Evolutionary conservation across 1,140 invertebrate species (phyloP).

Genomic region (Eurosta solidaginis): DNA sequence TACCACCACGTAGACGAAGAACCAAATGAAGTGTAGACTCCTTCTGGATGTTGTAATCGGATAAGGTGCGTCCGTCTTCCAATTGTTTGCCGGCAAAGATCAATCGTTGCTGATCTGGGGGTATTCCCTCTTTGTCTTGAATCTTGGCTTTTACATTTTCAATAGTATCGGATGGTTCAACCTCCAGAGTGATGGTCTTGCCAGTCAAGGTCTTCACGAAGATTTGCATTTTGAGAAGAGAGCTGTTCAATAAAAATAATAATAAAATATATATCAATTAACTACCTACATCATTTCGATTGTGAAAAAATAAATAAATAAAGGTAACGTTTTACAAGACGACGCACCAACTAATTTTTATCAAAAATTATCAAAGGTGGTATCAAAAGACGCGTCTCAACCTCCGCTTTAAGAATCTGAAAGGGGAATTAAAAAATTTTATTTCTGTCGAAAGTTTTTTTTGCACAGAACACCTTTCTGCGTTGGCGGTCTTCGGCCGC

Average conservation of each 20-base stretch:
- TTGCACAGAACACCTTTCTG: no score
- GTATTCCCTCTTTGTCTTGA: constrained; percentile 85
- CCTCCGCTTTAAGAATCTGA: no score
- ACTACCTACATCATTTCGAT: no score
- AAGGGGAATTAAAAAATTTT: no score
- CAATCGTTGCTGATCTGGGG: constrained; percentile 82
- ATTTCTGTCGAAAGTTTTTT: no score
- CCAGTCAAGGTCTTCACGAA: constrained; percentile 90
- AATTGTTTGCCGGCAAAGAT: constrained; percentile 91
- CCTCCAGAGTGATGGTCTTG: constrained; percentile 90
- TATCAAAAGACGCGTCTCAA: no score
- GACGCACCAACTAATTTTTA: no score
- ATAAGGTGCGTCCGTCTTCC: constrained; percentile 86
- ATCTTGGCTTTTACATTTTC: constrained; percentile 92
- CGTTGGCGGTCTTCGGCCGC: no score
- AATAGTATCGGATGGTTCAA: constrained; percentile 86
- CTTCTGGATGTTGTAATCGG: constrained; percentile 88
- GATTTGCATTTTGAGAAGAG: constrained; percentile 74
- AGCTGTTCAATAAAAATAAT: not conserved
- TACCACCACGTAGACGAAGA: constrained; percentile 80
- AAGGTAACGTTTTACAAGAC: no score
- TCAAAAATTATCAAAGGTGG: no score
- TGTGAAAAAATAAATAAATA: no score
- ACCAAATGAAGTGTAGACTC: constrained; percentile 90
- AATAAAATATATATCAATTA: not conserved